Evolutionary conservation across 2,113 vertebrate genomes (phyloP), one percentile per base, ranked within the genome.

Genomic region (Athene cunicularia): DNA sequence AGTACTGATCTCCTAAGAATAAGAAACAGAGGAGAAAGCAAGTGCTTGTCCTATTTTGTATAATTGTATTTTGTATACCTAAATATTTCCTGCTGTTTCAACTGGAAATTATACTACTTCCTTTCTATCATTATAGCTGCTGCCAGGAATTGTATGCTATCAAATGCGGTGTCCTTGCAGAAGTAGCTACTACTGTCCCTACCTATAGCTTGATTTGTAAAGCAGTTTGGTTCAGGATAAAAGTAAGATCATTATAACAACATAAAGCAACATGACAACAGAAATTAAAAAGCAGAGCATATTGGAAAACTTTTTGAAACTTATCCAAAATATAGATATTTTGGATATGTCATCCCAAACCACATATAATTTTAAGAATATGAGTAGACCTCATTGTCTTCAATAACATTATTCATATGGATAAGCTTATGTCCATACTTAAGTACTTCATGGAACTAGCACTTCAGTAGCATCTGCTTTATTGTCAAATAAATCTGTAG

Each of bases 11-110:
- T 80, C 30, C 24, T 70, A 55, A 59, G 64, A 87, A 11, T 35
- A 82, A 79, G 41, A 92, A 93, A 82, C 26, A 85, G 80, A 91
- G 24, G 14, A 39, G n/a, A 94, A 75, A 39, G 45, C 45, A 91
- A 75, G 26, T 27, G 8, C 16, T 79, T 62, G 49, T 53, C 45
- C 37, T 49, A 82, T 73, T 80, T 80, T 35, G 56, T 85, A 52
- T 53, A 82, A 91, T 84, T 91, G 80, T 75, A 59, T 62, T 82
- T 88, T 66, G 21, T 26, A 71, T 85, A 37, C 32, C 58, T 80
- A 82, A 88, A 75, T 62, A 23, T 94, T 84, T 39, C 70, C 39
- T 89, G 83, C 53, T 85, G 20, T 89, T 95, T 89, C 70, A 92
- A 91, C 49, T 79, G 26, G 67, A 93, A 95, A 91, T 87, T 58